phyloP scores from a whole-genome alignment of 2,797 vertebrate genomes.

The Thamnophis elegans region DNA sequence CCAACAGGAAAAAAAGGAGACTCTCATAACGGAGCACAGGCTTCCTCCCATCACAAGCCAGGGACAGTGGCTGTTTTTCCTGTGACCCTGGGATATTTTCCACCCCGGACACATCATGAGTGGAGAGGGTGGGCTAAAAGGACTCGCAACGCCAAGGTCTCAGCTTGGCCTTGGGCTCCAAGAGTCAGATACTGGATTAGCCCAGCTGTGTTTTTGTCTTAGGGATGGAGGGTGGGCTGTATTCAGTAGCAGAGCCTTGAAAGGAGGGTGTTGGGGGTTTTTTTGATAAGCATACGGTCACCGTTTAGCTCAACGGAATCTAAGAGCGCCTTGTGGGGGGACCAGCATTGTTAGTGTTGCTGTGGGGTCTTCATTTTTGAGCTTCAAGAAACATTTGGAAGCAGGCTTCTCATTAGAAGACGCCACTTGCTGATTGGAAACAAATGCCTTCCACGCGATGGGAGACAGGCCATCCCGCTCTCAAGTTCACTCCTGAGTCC shows the following conservation, averaged over 20 bases:
- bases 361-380: neutral
- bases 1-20: neutral
- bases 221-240: neutral
- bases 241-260: neutral
- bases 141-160: neutral
- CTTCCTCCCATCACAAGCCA: neutral
- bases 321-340: neutral
- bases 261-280: neutral
- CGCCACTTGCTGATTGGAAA: neutral
- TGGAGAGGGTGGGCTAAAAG: neutral
- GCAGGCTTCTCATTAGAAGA: neutral
- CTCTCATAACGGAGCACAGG: neutral
- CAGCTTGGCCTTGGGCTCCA: neutral
- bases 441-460: neutral
- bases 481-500: neutral
- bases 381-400: neutral
- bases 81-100: neutral
- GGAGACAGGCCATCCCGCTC: neutral
- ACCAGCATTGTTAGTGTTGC: neutral
- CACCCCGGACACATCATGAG: neutral
- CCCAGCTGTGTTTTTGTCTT: neutral
- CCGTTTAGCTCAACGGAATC: neutral
- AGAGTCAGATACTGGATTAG: neutral
- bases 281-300: neutral
- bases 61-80: neutral